A percentile compares a stretch with the other conserved stretches of the same genome.
phyloP scores from a whole-genome alignment of 2,113 vertebrate species.

The Chaetorhynchus papuensis region DNA sequence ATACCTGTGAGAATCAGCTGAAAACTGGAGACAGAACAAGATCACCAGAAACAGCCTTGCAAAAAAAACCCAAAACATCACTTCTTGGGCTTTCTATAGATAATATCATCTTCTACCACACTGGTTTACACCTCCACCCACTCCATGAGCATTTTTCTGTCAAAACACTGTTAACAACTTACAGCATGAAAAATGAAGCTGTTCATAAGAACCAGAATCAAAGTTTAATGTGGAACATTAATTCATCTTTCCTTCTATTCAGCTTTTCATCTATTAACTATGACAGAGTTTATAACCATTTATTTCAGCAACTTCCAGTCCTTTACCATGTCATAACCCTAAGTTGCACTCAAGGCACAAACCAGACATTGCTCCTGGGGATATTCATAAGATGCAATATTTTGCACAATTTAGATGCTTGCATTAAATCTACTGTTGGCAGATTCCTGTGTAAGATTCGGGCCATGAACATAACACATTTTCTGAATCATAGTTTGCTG shows the following conservation, averaged over 20 bases:
- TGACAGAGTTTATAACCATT: neutral
- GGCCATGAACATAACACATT: accelerated
- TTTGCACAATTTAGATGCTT: neutral
- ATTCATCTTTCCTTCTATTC: neutral
- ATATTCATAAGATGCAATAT: neutral
- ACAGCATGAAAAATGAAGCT: neutral
- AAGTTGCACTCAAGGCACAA: neutral
- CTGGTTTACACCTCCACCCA: neutral
- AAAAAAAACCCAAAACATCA: neutral
- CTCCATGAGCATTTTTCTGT: neutral
- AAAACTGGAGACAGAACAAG: neutral
- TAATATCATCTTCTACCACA: neutral
- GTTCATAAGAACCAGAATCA: neutral
- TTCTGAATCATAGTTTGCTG: neutral
- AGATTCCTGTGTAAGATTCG: neutral
- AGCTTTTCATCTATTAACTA: neutral
- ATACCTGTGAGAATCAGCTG: neutral
- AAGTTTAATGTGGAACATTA: neutral
- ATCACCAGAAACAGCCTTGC: neutral
- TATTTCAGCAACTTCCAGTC: neutral
- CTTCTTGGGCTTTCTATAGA: neutral
- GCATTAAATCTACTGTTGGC: neutral
- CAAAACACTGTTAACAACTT: neutral
- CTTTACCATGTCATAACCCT: neutral
- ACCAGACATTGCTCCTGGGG: neutral